These are phyloP conservation scores for Tetramorium simillimum DNA, from an alignment of 1,140 invertebrate species.

Conservation along the genomic window DNA sequence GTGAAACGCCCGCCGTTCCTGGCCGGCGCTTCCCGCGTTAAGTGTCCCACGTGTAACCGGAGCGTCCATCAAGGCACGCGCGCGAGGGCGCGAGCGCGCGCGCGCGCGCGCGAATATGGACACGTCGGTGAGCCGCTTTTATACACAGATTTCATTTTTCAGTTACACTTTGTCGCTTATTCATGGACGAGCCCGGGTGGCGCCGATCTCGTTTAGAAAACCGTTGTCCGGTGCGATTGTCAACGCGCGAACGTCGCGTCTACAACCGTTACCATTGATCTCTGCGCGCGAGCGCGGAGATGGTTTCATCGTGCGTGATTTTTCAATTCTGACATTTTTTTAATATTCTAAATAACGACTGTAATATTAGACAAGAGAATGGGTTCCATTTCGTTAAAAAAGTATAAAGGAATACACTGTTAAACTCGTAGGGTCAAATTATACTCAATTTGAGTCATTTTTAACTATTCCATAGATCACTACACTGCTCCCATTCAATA, in stretches of 20 bases:
- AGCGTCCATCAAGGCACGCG: constrained; percentile 68
- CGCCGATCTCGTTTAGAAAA: constrained; percentile 22
- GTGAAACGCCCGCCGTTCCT: constrained; percentile 74
- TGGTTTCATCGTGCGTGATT: constrained; percentile 31
- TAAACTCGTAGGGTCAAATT: no score
- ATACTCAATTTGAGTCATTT: no score
- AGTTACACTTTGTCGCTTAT: constrained; percentile 73
- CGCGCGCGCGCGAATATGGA: constrained; percentile 57
- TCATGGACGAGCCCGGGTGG: constrained; percentile 41
- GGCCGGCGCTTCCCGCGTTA: constrained; percentile 67
- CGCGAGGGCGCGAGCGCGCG: constrained; percentile 36
- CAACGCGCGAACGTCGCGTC: not conserved
- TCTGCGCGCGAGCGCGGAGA: not conserved
- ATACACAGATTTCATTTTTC: constrained; percentile 72
- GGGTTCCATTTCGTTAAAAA: not conserved
- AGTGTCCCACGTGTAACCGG: constrained; percentile 73
- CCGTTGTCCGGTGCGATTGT: constrained; percentile 18
- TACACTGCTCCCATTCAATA: no score
- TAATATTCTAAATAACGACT: constrained; percentile 6
- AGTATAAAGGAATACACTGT: not conserved
- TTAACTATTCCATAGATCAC: no score
- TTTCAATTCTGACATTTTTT: constrained; percentile 29
- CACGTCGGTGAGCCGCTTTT: constrained; percentile 63
- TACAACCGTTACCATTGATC: constrained; percentile 21
- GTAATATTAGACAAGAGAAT: not conserved